A percentile compares a stretch with the other conserved stretches of the same genome.
Evolutionary conservation across 2,888 invertebrate genomes (phyloP).

Genomic region (Phoenoteleia sp.): DNA sequence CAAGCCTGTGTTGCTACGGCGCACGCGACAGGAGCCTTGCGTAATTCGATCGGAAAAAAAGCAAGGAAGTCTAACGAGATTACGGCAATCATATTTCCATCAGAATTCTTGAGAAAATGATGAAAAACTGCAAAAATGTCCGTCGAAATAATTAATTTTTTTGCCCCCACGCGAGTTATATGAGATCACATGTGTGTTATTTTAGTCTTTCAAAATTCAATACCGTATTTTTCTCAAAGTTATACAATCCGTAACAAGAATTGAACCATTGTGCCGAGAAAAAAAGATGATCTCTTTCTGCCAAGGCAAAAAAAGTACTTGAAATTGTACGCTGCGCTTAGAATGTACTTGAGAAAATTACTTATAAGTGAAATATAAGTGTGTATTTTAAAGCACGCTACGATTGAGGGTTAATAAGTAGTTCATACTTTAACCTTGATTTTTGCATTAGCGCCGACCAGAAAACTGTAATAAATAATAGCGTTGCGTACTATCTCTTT

Average conservation of each 20-base stretch:
- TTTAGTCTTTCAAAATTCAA: background rate
- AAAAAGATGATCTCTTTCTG: background rate
- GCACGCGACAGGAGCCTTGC: slow-evolving; percentile 65
- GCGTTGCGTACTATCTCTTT: slow-evolving; percentile 52
- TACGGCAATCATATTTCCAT: slow-evolving; percentile 65
- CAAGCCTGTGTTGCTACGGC: slow-evolving; percentile 44
- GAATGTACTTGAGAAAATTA: slow-evolving; percentile 42
- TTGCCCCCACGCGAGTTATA: background rate
- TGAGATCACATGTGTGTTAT: background rate
- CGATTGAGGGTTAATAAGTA: slow-evolving; percentile 57
- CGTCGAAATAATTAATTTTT: slow-evolving; percentile 64
- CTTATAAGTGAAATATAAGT: slow-evolving; percentile 37
- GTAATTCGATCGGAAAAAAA: slow-evolving; percentile 65
- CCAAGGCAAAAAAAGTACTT: background rate
- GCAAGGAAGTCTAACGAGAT: slow-evolving; percentile 69
- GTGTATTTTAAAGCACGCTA: slow-evolving; percentile 26
- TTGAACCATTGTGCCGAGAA: background rate
- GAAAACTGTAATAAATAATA: slow-evolving; percentile 50
- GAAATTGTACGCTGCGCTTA: slow-evolving; percentile 2
- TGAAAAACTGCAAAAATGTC: slow-evolving; percentile 51
- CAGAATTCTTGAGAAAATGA: slow-evolving; percentile 52
- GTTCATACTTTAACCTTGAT: slow-evolving; percentile 63
- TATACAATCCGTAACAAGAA: background rate
- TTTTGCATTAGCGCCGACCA: slow-evolving; percentile 52
- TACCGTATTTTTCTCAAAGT: background rate